A percentile compares a stretch with the other conserved stretches of the same genome.
Conservation (phyloP, 2,888 invertebrate species). For the Sarcophaga caerulescens region DNA sequence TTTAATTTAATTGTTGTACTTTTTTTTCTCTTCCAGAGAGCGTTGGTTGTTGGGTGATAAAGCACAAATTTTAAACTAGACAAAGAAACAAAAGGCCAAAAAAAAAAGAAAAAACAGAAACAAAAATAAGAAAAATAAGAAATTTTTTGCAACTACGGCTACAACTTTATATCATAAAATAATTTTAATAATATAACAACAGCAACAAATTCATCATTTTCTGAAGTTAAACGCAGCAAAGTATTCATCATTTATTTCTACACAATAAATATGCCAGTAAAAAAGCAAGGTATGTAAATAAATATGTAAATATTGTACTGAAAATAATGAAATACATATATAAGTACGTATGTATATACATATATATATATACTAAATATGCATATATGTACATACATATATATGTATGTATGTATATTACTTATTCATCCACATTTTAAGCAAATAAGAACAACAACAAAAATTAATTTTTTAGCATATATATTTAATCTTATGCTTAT, state of each 20-base stretch:
- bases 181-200: constrained; percentile 22
- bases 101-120: neutral
- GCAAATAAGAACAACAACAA: neutral
- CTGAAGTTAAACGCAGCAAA: constrained; percentile 50
- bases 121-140: neutral
- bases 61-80: constrained; percentile 59
- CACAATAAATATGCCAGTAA: constrained; percentile 80
- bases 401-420: neutral
- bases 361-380: neutral
- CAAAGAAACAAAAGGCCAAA: neutral
- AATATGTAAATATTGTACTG: constrained; percentile 2
- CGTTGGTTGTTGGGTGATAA: constrained; percentile 58
- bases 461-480: neutral
- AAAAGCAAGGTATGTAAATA: constrained; percentile 71
- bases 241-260: constrained; percentile 66
- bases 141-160: constrained; percentile 30
- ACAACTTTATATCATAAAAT: constrained; percentile 32
- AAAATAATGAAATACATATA: constrained; percentile 1
- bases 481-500: neutral
- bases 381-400: neutral
- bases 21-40: constrained; percentile 29
- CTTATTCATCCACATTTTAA: neutral
- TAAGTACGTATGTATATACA: neutral
- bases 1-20: neutral
- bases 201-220: constrained; percentile 20